Percentiles rank a stretch among this genome's conserved stretches.
Evolutionary conservation across 2,888 invertebrate species (phyloP).

Genomic region (Rosalia funebris): DNA sequence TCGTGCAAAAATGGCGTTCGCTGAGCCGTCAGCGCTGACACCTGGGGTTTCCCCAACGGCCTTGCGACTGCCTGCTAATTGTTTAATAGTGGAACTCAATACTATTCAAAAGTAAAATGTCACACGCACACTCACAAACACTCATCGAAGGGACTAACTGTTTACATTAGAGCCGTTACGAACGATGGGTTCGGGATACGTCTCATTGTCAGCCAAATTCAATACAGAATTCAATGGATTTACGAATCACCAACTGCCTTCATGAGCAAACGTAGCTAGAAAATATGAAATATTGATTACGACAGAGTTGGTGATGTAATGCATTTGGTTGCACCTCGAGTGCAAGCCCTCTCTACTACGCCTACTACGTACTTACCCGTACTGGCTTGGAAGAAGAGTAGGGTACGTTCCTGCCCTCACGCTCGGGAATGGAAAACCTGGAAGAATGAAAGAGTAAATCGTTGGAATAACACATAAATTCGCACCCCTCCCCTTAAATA

Average conservation of each 20-base stretch:
- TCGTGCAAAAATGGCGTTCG: conserved; percentile 56
- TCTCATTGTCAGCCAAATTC: conserved; percentile 62
- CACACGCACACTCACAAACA: conserved; percentile 65
- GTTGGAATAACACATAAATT: too few relatives aligned
- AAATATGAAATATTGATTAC: conserved; percentile 63
- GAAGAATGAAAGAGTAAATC: conserved; percentile 43
- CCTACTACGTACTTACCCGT: conserved; percentile 76
- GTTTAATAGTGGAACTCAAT: conserved; percentile 61
- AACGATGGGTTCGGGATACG: conserved; percentile 58
- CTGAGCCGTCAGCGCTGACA: conserved; percentile 49
- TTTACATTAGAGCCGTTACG: conserved; percentile 62
- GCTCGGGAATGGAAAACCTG: conserved; percentile 80
- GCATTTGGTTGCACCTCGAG: conserved; percentile 40
- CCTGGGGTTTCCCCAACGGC: conserved; percentile 52
- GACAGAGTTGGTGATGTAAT: conserved; percentile 55
- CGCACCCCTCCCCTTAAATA: too few relatives aligned
- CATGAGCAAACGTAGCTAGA: conserved; percentile 62
- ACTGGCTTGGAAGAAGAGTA: conserved; percentile 80
- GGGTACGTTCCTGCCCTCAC: conserved; percentile 80
- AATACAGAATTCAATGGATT: conserved; percentile 62
- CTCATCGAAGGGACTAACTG: conserved; percentile 64
- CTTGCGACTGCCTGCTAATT: conserved; percentile 51
- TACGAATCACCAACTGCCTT: conserved; percentile 62
- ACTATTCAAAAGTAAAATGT: conserved; percentile 59
- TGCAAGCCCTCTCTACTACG: too few relatives aligned